phyloP scores from a whole-genome alignment of 2,113 vertebrate genomes.

The Campylorhamphus procurvoides region DNA sequence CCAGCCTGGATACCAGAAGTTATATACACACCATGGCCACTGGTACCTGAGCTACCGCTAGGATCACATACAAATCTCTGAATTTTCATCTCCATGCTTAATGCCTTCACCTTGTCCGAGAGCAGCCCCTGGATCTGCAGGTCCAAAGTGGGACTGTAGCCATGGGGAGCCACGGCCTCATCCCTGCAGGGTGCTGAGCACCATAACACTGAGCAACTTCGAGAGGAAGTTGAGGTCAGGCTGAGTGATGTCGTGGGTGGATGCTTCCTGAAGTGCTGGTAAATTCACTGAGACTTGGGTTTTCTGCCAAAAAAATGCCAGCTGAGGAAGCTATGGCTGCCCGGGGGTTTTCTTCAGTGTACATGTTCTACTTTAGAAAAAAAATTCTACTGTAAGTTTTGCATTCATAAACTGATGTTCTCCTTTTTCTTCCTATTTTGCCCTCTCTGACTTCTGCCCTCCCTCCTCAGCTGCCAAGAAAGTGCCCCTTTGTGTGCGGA shows the following conservation, averaged over 20 bases:
- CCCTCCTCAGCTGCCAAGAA: slow-evolving; percentile 57
- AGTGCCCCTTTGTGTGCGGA: slow-evolving; percentile 67
- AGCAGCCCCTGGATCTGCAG: not conserved
- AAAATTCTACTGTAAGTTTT: slow-evolving; percentile 72
- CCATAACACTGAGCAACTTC: not conserved
- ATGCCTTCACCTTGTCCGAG: not conserved
- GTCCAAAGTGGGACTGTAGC: not conserved
- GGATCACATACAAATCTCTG: not conserved
- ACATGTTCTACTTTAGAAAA: slow-evolving; percentile 46
- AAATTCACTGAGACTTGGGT: slow-evolving; percentile 45
- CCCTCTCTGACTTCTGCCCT: slow-evolving; percentile 72
- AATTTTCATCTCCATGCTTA: not conserved
- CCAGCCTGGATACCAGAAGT: not conserved
- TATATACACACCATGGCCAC: not conserved
- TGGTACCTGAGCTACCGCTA: not conserved
- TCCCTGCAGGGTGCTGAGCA: not conserved
- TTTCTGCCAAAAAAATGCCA: slow-evolving; percentile 72
- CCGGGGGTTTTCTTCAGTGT: slow-evolving; percentile 60
- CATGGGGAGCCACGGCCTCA: not conserved
- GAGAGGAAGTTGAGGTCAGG: not conserved
- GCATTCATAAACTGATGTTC: slow-evolving; percentile 71
- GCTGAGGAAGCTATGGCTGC: slow-evolving; percentile 55
- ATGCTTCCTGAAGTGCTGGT: slow-evolving; percentile 49
- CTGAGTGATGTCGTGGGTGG: not conserved
- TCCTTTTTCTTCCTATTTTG: slow-evolving; percentile 64